These are phyloP conservation scores for Bombus waltoni DNA, from an alignment of 1,140 invertebrate genomes.

Conservation along the genomic window DNA sequence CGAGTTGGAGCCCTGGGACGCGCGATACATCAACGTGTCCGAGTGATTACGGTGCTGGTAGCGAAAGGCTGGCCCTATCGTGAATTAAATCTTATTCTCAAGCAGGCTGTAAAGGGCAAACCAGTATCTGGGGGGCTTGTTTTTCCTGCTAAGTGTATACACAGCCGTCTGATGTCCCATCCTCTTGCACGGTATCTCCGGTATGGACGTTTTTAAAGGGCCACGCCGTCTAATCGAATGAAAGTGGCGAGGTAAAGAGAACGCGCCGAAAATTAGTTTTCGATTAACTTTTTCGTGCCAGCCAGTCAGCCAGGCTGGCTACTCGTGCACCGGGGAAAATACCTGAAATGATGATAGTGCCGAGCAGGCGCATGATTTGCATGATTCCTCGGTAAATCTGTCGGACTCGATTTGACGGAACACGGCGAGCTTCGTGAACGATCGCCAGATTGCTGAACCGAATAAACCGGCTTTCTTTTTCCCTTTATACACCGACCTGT, in stretches of 20 bases:
- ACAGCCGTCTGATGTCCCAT: neutral
- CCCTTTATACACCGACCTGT: neutral
- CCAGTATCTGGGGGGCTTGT: slow-evolving; percentile 24
- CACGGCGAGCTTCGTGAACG: neutral
- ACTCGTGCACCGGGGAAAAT: slow-evolving; percentile 10
- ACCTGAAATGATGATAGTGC: slow-evolving; percentile 23
- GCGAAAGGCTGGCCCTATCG: slow-evolving; percentile 67
- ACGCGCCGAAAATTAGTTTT: slow-evolving; percentile 49
- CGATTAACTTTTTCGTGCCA: slow-evolving; percentile 24
- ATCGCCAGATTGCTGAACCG: neutral
- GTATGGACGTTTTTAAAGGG: slow-evolving; percentile 29
- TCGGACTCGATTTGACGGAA: slow-evolving; percentile 38
- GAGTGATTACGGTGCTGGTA: slow-evolving; percentile 70
- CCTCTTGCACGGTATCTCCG: neutral
- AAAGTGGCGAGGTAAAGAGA: slow-evolving; percentile 60
- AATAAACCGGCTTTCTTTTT: slow-evolving; percentile 32
- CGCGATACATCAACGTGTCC: slow-evolving; percentile 68
- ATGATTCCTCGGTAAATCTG: slow-evolving; percentile 55
- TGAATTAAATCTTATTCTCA: slow-evolving; percentile 72
- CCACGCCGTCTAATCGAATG: slow-evolving; percentile 57
- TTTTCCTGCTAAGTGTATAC: slow-evolving; percentile 39
- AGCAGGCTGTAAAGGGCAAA: slow-evolving; percentile 5
- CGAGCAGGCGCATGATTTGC: slow-evolving; percentile 34
- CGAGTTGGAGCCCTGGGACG: slow-evolving; percentile 22
- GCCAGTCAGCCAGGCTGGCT: no score